Evolutionary conservation across 2,888 invertebrate genomes (phyloP).

Genomic region (Cremastinae sp.): DNA sequence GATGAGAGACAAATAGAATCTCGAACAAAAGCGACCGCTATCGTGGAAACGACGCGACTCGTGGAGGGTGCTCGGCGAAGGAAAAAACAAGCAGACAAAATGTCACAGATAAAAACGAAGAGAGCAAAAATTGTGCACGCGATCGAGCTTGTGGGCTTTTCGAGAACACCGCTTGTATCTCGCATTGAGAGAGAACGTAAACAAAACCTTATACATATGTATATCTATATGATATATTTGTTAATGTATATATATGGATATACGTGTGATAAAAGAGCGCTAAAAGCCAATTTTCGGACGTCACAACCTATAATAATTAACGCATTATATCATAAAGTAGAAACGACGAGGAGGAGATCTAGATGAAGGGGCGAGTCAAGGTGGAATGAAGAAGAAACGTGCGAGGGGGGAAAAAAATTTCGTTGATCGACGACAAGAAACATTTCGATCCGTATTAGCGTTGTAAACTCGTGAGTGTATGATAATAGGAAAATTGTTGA

Average conservation of each 20-base stretch:
- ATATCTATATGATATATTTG: slow-evolving; percentile 8
- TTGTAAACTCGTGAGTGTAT: slow-evolving; percentile 72
- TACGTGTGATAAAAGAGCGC: slow-evolving; percentile 57
- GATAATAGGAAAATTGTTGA: slow-evolving; percentile 77
- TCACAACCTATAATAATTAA: slow-evolving; percentile 59
- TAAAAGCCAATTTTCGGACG: slow-evolving; percentile 58
- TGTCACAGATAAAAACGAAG: not conserved
- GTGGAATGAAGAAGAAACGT: slow-evolving; percentile 19
- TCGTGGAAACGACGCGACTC: not conserved
- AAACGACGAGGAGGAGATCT: slow-evolving; percentile 59
- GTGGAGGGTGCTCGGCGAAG: not conserved
- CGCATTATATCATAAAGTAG: slow-evolving; percentile 63
- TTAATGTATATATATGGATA: not conserved
- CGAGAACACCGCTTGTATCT: slow-evolving; percentile 43
- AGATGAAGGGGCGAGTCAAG: slow-evolving; percentile 34
- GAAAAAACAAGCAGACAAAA: not conserved
- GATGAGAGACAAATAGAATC: not conserved
- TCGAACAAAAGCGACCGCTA: not conserved
- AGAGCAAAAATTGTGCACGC: slow-evolving; percentile 22
- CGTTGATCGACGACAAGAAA: slow-evolving; percentile 14
- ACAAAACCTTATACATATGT: slow-evolving; percentile 6
- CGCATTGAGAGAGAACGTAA: slow-evolving; percentile 36
- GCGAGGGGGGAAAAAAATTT: not conserved
- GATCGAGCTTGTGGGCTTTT: slow-evolving; percentile 44
- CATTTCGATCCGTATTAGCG: slow-evolving; percentile 28